Evolutionary conservation across 2,888 invertebrate genomes (phyloP).

Genomic region (Gandaritis pyraliata): DNA sequence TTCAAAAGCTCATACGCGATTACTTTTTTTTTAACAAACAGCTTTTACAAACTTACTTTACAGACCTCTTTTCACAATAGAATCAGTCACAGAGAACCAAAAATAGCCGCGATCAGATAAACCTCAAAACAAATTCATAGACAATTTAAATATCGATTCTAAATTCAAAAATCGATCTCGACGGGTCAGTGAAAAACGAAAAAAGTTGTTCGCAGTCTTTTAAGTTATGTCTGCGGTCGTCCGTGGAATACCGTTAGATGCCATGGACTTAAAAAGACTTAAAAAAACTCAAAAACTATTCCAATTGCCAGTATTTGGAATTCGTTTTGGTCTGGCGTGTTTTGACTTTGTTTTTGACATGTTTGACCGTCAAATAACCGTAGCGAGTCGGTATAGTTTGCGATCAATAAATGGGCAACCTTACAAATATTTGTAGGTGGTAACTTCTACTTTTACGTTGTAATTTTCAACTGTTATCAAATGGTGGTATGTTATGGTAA

Average conservation of each 20-base stretch:
- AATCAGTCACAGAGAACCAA: neutral
- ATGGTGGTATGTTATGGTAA: no score
- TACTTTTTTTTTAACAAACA: no score
- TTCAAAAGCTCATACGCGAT: no score
- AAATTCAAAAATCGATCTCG: conserved; percentile 58
- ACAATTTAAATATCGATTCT: conserved; percentile 33
- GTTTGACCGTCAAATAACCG: conserved; percentile 23
- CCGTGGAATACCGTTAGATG: conserved; percentile 79
- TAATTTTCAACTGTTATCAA: no score
- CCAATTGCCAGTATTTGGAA: conserved; percentile 82
- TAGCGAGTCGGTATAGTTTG: conserved; percentile 2
- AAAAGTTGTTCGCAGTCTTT: conserved; percentile 69
- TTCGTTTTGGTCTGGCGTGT: conserved; percentile 78
- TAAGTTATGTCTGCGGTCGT: conserved; percentile 73
- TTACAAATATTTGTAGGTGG: no score
- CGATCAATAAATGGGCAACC: neutral
- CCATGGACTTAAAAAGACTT: conserved; percentile 69
- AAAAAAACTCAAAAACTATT: conserved; percentile 77
- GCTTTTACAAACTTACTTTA: no score
- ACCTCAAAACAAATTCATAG: conserved; percentile 25
- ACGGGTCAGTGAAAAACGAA: conserved; percentile 76
- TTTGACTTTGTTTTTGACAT: conserved; percentile 44
- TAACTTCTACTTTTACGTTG: no score
- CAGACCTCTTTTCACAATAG: no score
- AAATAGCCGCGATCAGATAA: conserved; percentile 14